Evolutionary conservation across 1,140 invertebrate genomes (phyloP).

Genomic region (Cardiocondyla obscurior): DNA sequence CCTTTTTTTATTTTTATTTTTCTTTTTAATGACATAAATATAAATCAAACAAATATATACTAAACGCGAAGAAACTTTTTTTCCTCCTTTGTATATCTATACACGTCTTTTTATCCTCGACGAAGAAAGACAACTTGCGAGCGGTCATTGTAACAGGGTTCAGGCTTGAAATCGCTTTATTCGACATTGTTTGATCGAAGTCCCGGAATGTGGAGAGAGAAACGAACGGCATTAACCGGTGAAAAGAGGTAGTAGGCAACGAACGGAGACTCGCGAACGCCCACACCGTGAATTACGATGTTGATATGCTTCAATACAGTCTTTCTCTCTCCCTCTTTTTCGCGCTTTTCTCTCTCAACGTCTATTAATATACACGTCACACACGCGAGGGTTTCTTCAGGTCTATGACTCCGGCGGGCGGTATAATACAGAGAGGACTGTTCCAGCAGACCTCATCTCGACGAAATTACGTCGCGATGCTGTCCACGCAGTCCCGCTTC

Average conservation of each 20-base stretch:
- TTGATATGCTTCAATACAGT: conserved; percentile 30
- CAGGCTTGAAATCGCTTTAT: background rate
- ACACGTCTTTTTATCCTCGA: background rate
- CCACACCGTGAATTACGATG: conserved; percentile 47
- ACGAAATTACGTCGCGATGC: background rate
- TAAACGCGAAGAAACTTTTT: too few relatives aligned
- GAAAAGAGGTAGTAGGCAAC: conserved; percentile 20
- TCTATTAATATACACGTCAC: conserved; percentile 41
- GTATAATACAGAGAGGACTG: background rate
- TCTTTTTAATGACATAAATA: too few relatives aligned
- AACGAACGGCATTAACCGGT: background rate
- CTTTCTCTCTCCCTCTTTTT: too few relatives aligned
- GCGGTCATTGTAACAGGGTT: background rate
- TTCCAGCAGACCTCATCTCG: background rate
- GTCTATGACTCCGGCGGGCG: background rate
- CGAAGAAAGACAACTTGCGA: background rate
- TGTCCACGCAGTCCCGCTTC: background rate
- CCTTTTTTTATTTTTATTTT: too few relatives aligned
- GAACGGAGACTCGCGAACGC: conserved; percentile 29
- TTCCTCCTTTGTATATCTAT: too few relatives aligned
- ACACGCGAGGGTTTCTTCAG: conserved; percentile 11
- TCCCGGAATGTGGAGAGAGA: background rate
- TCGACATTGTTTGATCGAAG: background rate
- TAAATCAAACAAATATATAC: too few relatives aligned
- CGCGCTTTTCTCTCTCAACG: conserved; percentile 7